Evolutionary conservation across 2,797 vertebrate species (phyloP), one percentile per base, ranked within the genome.

Genomic region (Silurus lanzhouensis): DNA sequence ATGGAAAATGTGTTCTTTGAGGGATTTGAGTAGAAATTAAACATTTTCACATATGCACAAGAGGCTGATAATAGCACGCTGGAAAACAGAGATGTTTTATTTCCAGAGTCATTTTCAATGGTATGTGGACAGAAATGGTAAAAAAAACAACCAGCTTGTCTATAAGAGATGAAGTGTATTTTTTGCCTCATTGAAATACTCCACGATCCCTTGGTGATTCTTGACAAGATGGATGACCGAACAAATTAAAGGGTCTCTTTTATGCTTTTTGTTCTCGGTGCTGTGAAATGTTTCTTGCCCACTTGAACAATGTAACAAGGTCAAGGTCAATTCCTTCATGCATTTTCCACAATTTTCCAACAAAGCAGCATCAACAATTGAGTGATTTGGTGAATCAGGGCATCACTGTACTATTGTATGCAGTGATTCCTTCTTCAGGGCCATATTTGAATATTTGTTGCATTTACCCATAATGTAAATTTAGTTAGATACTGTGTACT

Each of bases 1-100:
- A 31, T 57, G 63, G 2, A n/a, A 46, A 83, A 74, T 85, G 55
- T 79, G 10, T 83, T 83, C 13, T 61, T 68, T 22, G 71, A 31
- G 10, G 52, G 48, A 75, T 67, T 66, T 82, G 12, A 72, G 60
- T 60, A 85, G 70, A 81, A 81, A 68, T 81, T 57, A 77, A 76
- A 86, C 20, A 76, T 82, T 48, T 77, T 75, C 20, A 52, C 57
- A 74, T 64, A 67, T 55, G 20, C 1, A 7, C 61, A 75, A 61
- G 31, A 83, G 25, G 27, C 17, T 14, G 57, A 55, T 70, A 76
- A 52, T 20, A 52, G 44, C 38, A 61, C 6, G 4, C 2, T 68
- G 67, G 31, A 83, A 83, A 88, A 46, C n/a, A 44, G 20, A 44
- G 25, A 46, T 10, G 19, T 75, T 76, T 38, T 70, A 60, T 72